phyloP scores from a whole-genome alignment of 23 tunicate species.

The Ciona savignyi region DNA sequence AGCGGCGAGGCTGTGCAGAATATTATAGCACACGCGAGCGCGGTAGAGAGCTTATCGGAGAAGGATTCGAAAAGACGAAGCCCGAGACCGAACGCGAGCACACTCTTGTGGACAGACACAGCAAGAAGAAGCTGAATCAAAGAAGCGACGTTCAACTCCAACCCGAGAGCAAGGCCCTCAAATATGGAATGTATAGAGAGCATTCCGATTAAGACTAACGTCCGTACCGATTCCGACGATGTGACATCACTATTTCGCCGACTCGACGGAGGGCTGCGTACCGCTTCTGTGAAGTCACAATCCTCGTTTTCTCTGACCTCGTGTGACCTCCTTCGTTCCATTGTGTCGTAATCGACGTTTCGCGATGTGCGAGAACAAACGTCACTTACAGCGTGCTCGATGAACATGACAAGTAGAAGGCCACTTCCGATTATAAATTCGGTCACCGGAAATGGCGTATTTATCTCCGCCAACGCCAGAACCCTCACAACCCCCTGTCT shows the following conservation, averaged over 20 bases:
- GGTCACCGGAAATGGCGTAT: slow-evolving; percentile 39
- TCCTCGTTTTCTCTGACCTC: too few species aligned
- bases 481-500: slow-evolving; percentile 21
- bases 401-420: slow-evolving; percentile 52
- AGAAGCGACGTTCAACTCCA: slow-evolving; percentile 17
- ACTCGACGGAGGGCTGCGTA: background rate
- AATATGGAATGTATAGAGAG: slow-evolving; percentile 75
- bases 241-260: background rate
- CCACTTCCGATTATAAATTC: slow-evolving; percentile 57
- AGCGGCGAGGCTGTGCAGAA: slow-evolving; percentile 81
- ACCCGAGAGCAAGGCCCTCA: slow-evolving; percentile 78
- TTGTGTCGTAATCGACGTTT: background rate
- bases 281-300: too few species aligned
- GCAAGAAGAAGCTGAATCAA: slow-evolving; percentile 52
- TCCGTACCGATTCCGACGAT: background rate
- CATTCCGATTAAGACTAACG: slow-evolving; percentile 37
- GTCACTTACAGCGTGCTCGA: slow-evolving; percentile 37
- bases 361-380: slow-evolving; percentile 3
- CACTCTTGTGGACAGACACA: slow-evolving; percentile 62
- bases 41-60: slow-evolving; percentile 6
- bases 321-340: too few species aligned
- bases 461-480: slow-evolving; percentile 7
- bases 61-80: slow-evolving; percentile 61
- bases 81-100: slow-evolving; percentile 65
- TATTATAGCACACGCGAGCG: slow-evolving; percentile 29